Evolutionary conservation across 2,888 invertebrate species (phyloP), one percentile per base, ranked within the genome.

Genomic region (Apotomis capreana): DNA sequence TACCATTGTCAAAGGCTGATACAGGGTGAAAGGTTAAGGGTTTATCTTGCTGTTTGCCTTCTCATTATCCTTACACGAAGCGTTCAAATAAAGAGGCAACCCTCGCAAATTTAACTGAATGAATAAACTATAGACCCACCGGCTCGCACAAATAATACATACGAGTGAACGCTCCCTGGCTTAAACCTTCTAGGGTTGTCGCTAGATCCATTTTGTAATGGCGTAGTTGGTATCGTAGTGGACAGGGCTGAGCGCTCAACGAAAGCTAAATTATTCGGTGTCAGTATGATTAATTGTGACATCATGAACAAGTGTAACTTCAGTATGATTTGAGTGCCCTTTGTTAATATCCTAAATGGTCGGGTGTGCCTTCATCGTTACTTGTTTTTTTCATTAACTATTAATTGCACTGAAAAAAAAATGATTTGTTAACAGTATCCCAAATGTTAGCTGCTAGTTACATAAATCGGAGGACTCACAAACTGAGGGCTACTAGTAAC

Each of bases 111-210:
- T 61, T 36, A 51, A 61, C 67, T 62, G 71, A 61, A 71, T 71
- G 71, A 71, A 71, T 71, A 71, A 71, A 67, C 67, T 62, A 68
- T 44, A n/a, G 13, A 40, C 59, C 71, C 40, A 51, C 67, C 15
- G 49, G 57, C 44, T 67, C 57, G 61, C 57, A 67, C 67, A 71
- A 71, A 71, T 71, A 71, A 52, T 62, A 44, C 57, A 61, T 67
- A 61, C 15, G 10, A 10, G 44, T 36, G 10, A 10, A 8, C 6
- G 5, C n/a, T n/a, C 13, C 49, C 49, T 55, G 9, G 3, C 6
- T 58, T 10, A 5, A 68, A 46, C 13, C 57, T 67, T 71, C 26
- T 46, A 0, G 5, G 3, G 3, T 62, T 61, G 9, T 36, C 3
- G 26, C 49, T 67, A 62, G 13, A 40, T 68, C 13, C 9, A 57